phyloP scores from a whole-genome alignment of 2,888 invertebrate species.

The Mactromeris polynyma region DNA sequence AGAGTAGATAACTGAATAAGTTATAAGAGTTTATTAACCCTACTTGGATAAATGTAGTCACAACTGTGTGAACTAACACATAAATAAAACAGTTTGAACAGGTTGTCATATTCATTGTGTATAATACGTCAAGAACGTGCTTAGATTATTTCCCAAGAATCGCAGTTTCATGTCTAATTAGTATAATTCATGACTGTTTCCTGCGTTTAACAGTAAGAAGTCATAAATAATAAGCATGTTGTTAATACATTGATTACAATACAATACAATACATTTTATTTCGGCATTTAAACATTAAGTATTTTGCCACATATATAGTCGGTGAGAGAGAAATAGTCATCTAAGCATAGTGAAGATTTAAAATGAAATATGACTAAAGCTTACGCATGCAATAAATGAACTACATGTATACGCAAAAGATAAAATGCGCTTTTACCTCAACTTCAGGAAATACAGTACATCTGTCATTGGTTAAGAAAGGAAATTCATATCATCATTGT shows the following conservation, averaged over 20 bases:
- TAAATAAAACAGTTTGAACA: not conserved
- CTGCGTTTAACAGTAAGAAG: not conserved
- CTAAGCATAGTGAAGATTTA: no score
- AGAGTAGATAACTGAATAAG: no score
- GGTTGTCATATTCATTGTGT: not conserved
- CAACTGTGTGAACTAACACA: not conserved
- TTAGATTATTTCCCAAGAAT: not conserved
- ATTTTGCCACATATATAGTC: no score
- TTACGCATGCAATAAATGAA: not conserved
- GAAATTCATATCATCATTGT: not conserved
- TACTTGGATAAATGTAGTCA: no score
- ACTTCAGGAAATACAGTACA: not conserved
- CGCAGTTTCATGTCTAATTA: not conserved
- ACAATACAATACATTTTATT: no score
- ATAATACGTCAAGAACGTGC: not conserved
- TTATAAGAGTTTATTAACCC: no score
- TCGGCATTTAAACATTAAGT: no score
- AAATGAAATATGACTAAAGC: no score
- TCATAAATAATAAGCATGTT: not conserved
- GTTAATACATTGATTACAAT: no score
- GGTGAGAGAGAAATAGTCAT: no score
- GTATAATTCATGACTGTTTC: not conserved
- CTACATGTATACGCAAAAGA: not conserved
- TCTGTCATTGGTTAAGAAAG: not conserved
- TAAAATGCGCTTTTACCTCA: not conserved